A percentile compares a stretch with the other conserved stretches of the same genome.
These are phyloP conservation scores for Actinia tenebrosa DNA, from an alignment of 64 coral and sea anemone species.

Conservation along the genomic window DNA sequence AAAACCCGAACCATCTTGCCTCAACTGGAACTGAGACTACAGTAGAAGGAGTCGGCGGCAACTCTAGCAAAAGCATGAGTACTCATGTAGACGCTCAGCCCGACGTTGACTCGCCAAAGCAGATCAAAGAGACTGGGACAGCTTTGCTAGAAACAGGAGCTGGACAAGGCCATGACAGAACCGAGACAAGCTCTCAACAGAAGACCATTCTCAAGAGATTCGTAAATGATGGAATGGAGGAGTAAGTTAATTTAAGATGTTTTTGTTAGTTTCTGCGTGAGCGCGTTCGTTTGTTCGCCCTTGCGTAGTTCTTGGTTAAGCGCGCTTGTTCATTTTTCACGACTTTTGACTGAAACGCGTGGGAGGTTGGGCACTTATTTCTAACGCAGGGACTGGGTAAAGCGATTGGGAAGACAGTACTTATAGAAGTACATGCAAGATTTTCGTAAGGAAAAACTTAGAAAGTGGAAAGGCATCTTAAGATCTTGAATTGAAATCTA, in stretches of 20 bases:
- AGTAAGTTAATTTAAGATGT: constrained; percentile 39
- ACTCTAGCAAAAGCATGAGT: background rate
- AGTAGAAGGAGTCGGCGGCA: background rate
- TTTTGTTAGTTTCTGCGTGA: background rate
- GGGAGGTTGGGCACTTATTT: too few species aligned
- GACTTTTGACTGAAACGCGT: too few species aligned
- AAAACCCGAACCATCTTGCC: background rate
- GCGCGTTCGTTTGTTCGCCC: background rate
- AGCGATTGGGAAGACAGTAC: too few species aligned
- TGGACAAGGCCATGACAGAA: constrained; percentile 10
- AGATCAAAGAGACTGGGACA: background rate
- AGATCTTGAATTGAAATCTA: too few species aligned
- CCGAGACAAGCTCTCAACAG: background rate
- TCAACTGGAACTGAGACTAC: background rate
- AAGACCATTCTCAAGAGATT: constrained; percentile 65
- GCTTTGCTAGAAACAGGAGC: background rate
- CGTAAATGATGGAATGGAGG: constrained; percentile 72
- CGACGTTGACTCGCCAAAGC: background rate
- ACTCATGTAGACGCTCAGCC: background rate
- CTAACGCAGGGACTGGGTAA: too few species aligned
- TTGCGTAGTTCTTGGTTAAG: too few species aligned
- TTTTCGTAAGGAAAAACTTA: too few species aligned
- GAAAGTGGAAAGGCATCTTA: too few species aligned
- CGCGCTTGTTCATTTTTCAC: too few species aligned
- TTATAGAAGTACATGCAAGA: too few species aligned